Percentiles rank a stretch among this genome's conserved stretches.
Conservation (phyloP, 1,140 invertebrate genomes). For the Bombyx mandarina region DNA sequence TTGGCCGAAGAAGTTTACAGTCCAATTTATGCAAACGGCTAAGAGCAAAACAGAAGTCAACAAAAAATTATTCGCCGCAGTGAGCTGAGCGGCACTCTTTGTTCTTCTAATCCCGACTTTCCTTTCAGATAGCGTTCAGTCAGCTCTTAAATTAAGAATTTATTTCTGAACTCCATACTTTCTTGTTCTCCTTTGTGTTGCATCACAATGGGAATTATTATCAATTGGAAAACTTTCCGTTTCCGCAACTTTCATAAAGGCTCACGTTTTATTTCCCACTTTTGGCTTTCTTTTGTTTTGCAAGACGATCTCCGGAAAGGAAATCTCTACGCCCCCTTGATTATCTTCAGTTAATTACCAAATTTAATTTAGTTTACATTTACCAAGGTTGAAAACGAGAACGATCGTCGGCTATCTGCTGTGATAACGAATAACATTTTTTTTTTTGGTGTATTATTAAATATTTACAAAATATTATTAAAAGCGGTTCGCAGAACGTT, state of each 20-base stretch:
- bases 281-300: conserved; percentile 29
- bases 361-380: too few relatives aligned
- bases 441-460: too few relatives aligned
- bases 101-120: conserved; percentile 54
- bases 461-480: conserved; percentile 10
- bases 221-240: conserved; percentile 60
- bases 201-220: conserved; percentile 63
- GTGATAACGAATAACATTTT: too few relatives aligned
- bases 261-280: conserved; percentile 42
- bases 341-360: too few relatives aligned
- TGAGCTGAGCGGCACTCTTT: conserved; percentile 35
- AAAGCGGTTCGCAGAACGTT: conserved; percentile 24
- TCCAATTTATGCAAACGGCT: conserved; percentile 18
- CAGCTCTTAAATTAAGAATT: conserved; percentile 64
- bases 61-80: conserved; percentile 33
- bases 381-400: too few relatives aligned
- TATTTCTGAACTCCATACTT: conserved; percentile 61
- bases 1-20: too few relatives aligned
- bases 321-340: too few relatives aligned
- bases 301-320: conserved; percentile 7
- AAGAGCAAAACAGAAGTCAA: conserved; percentile 30
- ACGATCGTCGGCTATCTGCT: too few relatives aligned
- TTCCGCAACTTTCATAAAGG: conserved; percentile 43
- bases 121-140: conserved; percentile 56
- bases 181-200: conserved; percentile 52